phyloP scores from a whole-genome alignment of 2,888 invertebrate species.

The Allygus modestus region DNA sequence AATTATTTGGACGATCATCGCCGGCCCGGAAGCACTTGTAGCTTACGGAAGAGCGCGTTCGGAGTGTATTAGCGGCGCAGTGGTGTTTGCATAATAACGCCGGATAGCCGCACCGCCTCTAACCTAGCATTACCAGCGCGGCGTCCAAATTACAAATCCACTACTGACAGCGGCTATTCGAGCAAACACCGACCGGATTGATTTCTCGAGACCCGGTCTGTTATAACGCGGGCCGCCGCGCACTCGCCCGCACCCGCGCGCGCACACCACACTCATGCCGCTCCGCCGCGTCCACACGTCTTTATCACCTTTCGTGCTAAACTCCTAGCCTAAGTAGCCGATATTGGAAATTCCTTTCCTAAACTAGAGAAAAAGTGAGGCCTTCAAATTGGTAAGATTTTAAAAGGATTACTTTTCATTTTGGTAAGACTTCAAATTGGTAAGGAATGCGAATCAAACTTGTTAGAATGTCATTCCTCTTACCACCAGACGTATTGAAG shows the following conservation, averaged over 20 bases:
- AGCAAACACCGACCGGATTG: slow-evolving; percentile 52
- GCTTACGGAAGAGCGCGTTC: slow-evolving; percentile 8
- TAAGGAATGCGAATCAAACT: too few species aligned
- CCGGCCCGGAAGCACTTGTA: slow-evolving; percentile 5
- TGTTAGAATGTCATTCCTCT: too few species aligned
- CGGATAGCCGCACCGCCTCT: not conserved
- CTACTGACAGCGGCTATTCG: slow-evolving; percentile 47
- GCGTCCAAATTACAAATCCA: slow-evolving; percentile 57
- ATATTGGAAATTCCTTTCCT: too few species aligned
- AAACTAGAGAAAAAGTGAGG: too few species aligned
- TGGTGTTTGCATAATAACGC: slow-evolving; percentile 43
- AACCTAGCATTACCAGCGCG: slow-evolving; percentile 44
- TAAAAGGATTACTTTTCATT: too few species aligned
- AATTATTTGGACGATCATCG: slow-evolving; percentile 31
- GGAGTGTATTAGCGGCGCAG: not conserved
- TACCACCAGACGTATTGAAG: too few species aligned
- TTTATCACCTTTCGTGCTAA: slow-evolving; percentile 1
- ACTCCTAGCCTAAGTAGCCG: not conserved
- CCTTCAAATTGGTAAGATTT: too few species aligned
- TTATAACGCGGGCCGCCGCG: slow-evolving; percentile 23
- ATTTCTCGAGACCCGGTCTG: slow-evolving; percentile 46
- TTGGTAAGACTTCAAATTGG: too few species aligned
- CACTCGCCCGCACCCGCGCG: not conserved
- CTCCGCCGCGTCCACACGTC: not conserved
- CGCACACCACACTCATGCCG: not conserved